phyloP scores from a whole-genome alignment of 2,797 vertebrate species.

The Hydrocynus forskahlii region DNA sequence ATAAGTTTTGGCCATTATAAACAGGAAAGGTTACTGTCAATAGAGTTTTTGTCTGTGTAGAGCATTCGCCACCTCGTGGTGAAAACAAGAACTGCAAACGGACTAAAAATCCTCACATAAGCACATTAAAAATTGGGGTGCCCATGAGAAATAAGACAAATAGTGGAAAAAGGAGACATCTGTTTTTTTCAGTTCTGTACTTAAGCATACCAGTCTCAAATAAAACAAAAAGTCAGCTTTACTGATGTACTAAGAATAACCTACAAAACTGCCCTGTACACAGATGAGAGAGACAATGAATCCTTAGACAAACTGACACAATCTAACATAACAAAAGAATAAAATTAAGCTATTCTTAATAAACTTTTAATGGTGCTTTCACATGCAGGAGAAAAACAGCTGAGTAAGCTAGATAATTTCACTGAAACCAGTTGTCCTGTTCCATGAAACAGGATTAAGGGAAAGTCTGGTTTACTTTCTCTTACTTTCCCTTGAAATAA shows the following conservation, averaged over 20 bases:
- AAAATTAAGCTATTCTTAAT: background rate
- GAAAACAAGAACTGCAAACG: constrained; percentile 51
- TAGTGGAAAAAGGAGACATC: no score
- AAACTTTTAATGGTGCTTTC: background rate
- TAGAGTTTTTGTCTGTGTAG: background rate
- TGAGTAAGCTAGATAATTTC: background rate
- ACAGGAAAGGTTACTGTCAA: constrained; percentile 30
- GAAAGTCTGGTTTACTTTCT: no score
- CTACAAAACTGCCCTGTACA: background rate
- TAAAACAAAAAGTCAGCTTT: background rate
- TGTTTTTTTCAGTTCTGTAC: no score
- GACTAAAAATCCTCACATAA: background rate
- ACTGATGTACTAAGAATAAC: background rate
- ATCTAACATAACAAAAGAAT: background rate
- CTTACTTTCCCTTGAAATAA: no score
- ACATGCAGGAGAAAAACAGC: background rate
- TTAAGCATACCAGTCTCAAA: no score
- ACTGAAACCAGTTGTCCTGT: background rate
- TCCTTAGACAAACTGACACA: background rate
- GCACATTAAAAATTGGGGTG: background rate
- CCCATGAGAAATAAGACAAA: background rate
- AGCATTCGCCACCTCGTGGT: constrained; percentile 58
- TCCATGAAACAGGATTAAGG: no score
- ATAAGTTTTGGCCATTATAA: constrained; percentile 51
- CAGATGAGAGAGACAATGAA: background rate